phyloP scores from a whole-genome alignment of 2,888 invertebrate genomes.

The Drosophila setosimentum region DNA sequence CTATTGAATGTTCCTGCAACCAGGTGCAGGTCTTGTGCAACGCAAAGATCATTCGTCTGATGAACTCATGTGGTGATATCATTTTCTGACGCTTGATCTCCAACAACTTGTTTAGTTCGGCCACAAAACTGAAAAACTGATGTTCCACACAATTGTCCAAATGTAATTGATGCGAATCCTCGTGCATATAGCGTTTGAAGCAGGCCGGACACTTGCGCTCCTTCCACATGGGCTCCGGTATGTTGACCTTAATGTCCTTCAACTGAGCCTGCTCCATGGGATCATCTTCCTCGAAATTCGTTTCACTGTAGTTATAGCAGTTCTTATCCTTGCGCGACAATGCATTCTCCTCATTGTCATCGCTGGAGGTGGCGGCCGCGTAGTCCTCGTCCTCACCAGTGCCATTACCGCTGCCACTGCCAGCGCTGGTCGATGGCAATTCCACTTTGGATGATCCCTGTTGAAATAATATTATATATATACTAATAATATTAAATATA shows the following conservation, averaged over 20 bases:
- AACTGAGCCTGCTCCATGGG: conserved; percentile 83
- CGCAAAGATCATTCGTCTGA: conserved; percentile 84
- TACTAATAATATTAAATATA: neutral
- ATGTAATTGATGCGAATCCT: conserved; percentile 83
- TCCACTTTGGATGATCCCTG: conserved; percentile 30
- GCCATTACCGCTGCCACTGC: conserved; percentile 48
- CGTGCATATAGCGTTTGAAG: conserved; percentile 84
- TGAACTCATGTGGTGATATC: conserved; percentile 84
- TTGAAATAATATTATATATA: neutral
- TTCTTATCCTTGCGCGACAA: conserved; percentile 73
- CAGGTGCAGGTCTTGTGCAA: conserved; percentile 83
- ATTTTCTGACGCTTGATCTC: conserved; percentile 82
- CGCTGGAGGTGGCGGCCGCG: conserved; percentile 76
- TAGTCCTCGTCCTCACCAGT: conserved; percentile 76
- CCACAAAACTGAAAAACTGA: conserved; percentile 81
- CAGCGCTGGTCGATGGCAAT: conserved; percentile 52
- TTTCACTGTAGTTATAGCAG: conserved; percentile 83
- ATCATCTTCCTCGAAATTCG: conserved; percentile 84
- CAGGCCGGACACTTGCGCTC: conserved; percentile 84
- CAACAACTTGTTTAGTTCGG: conserved; percentile 80
- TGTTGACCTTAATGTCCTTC: conserved; percentile 83
- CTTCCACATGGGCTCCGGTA: conserved; percentile 83
- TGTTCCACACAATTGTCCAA: conserved; percentile 83
- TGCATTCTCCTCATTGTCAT: conserved; percentile 78
- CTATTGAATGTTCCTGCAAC: conserved; percentile 82